Base-by-base conservation (phyloP, 2,113 vertebrate species). In the Brachyhypopomus gauderio region DNA sequence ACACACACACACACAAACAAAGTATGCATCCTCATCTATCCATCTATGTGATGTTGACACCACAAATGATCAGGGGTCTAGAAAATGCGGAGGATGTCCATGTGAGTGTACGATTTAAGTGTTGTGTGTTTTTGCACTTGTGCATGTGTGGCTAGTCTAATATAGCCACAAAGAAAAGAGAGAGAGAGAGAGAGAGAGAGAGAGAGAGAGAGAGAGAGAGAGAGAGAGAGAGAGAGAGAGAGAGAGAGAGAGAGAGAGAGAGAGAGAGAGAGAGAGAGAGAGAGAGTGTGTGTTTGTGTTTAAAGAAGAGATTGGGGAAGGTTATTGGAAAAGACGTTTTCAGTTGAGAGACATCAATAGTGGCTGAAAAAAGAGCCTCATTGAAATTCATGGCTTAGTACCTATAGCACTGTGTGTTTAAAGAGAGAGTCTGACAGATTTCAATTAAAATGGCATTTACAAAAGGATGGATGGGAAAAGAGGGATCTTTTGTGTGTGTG, bases 321-420 rank as follows among this genome's bases (percentile, higher is more conserved):
- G 87, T 89, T 87, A 86, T 90, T 89, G 86, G 88, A 89, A 87
- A 85, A 87, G 86, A 85, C 78, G 91, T 88, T 82, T 86, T 91
- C 90, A 90, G 91, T 84, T 92, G 87, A 91, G 92, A 87, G 90
- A 88, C 85, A 89, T 92, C 88, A 94, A 92, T 93, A 88, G 91
- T 89, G 89, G 85, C 87, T 88, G 87, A 91, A 94, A 89, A 91
- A 92, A 91, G 91, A 88, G 81, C 86, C 90, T 94, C 89, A 94
- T 94, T 94, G 92, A 94, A 94, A 95, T 96, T 93, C 93, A 92
- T 94, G 92, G 93, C 93, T 93, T 91, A 92, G 90, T 92, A 94
- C 90, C 89, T 94, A 91, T 92, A 88, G 89, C 88, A 87, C 85
- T 87, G 89, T 85, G 89, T 76, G 77, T 83, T 48, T 86, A 90